Evolutionary conservation across 2,797 vertebrate species (phyloP).

Genomic region (Coluber constrictor): DNA sequence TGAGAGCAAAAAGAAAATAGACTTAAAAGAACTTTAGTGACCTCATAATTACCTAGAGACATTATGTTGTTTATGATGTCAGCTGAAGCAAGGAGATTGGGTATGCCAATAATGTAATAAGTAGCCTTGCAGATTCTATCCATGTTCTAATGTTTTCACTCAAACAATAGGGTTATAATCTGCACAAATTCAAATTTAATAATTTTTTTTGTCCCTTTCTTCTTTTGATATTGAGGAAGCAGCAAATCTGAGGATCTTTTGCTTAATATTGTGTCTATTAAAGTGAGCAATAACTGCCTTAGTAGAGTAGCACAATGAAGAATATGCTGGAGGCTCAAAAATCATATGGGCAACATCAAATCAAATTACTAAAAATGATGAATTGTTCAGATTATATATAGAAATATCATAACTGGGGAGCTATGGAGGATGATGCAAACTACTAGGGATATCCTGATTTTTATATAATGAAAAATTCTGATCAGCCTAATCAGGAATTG

Average conservation of each 20-base stretch:
- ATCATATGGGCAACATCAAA: neutral
- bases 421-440: neutral
- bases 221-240: neutral
- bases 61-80: conserved; percentile 11
- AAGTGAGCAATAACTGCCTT: neutral
- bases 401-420: neutral
- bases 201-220: neutral
- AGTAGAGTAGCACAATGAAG: neutral
- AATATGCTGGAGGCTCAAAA: neutral
- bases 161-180: neutral
- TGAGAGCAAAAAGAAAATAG: neutral
- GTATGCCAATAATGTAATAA: neutral
- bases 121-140: neutral
- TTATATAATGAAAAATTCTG: neutral
- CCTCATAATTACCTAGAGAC: neutral
- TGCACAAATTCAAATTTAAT: neutral
- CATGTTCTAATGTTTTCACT: neutral
- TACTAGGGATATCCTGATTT: neutral
- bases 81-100: neutral
- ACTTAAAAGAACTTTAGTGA: conserved; percentile 7
- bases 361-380: neutral
- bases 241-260: neutral
- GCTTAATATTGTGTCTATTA: neutral
- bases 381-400: neutral
- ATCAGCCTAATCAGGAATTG: neutral